Evolutionary conservation across 2,888 invertebrate species (phyloP), one percentile per base, ranked within the genome.

Genomic region (Gymnoscelis rufifasciata): DNA sequence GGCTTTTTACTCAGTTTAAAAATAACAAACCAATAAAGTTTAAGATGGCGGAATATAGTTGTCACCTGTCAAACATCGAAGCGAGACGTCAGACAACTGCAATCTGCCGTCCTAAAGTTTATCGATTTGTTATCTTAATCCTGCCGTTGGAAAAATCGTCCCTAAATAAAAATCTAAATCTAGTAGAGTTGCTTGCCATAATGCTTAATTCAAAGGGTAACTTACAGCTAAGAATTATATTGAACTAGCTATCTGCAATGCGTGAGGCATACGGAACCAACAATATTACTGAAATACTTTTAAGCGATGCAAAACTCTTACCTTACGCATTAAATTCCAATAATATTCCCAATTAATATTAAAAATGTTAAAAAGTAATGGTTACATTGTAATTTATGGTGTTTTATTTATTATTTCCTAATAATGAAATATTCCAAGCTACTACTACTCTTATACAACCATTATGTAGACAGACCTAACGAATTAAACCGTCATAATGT

Each of bases 401-500:
- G 40, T 44, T 31, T 33, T 31, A n/a, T 40, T 43, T 41, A 31
- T 38, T 41, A 28, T 36, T 28, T 30, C 10, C 26, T 43, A 35
- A 2, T 35, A 23, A 26, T 23, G 13, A 29, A 13, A 29, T 10
- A 39, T 15, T 47, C 27, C 19, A 30, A 48, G 43, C 35, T 36
- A 39, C 4, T 13, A 7, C 33, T 38, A 41, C 10, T 10, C 8
- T 36, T 24, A 26, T 43, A 29, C 38, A 44, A 38, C 38, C 45
- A 36, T 50, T 43, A 28, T 13, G 36, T 27, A 50, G 30, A 30
- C 12, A 38, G 29, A 50, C 45, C 42, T 41, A 64, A 53, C 63
- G 70, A 78, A 71, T 62, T 59, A 66, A 71, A 71, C 78, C 78
- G 78, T 62, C 75, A 78, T 67, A 41, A 79, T 82, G 78, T 81